phyloP scores from a whole-genome alignment of 2,888 invertebrate genomes.

The Cryptus viduatorius region DNA sequence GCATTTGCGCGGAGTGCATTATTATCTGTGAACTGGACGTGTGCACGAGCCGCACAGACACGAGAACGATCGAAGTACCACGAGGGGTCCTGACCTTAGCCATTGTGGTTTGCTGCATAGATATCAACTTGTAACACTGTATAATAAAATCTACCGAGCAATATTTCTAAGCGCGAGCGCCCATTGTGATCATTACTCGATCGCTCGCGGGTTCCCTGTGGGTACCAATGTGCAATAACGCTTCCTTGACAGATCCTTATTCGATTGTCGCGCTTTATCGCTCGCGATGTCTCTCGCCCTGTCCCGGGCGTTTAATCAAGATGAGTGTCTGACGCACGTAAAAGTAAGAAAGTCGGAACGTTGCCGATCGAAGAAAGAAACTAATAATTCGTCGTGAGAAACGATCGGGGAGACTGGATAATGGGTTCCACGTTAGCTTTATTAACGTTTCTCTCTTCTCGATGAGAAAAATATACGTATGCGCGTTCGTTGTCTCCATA shows the following conservation, averaged over 20 bases:
- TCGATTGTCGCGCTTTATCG: slow-evolving; percentile 45
- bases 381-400: slow-evolving; percentile 64
- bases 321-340: slow-evolving; percentile 10
- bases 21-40: slow-evolving; percentile 50
- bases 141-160: slow-evolving; percentile 40
- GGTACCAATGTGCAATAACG: slow-evolving; percentile 19
- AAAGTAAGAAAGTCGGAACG: not conserved
- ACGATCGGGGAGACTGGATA: slow-evolving; percentile 52
- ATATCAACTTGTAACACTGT: slow-evolving; percentile 25
- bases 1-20: slow-evolving; percentile 45
- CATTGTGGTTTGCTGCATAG: slow-evolving; percentile 29
- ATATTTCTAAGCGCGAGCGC: slow-evolving; percentile 27
- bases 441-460: not conserved
- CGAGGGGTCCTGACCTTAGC: slow-evolving; percentile 42
- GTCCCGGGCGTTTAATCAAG: slow-evolving; percentile 10
- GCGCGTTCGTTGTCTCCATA: slow-evolving; percentile 9
- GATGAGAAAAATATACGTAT: slow-evolving; percentile 4
- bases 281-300: not conserved
- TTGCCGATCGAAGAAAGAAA: slow-evolving; percentile 13
- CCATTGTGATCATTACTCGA: slow-evolving; percentile 42
- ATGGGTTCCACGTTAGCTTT: slow-evolving; percentile 22
- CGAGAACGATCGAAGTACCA: slow-evolving; percentile 22
- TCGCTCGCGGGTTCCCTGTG: slow-evolving; percentile 5
- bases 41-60: not conserved
- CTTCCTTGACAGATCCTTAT: slow-evolving; percentile 40